Evolutionary conservation across 2,888 invertebrate species (phyloP).

Genomic region (Anarsia innoxiella): DNA sequence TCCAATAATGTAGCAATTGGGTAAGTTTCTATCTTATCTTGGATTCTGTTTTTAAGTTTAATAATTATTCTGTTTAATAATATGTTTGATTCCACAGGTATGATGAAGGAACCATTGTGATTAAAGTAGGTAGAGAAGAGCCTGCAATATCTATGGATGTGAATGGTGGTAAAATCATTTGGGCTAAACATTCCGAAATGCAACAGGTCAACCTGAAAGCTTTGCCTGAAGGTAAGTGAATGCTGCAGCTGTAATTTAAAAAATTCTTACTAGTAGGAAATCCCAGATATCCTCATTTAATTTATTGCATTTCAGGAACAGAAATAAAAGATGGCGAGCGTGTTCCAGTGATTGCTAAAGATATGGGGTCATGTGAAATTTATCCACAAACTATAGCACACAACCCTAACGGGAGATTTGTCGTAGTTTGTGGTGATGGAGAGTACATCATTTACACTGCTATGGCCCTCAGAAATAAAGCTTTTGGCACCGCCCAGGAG

Average conservation of each 20-base stretch:
- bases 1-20: conserved; percentile 98
- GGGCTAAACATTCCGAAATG: conserved; percentile 99
- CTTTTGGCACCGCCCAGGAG: conserved; percentile 98
- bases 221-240: conserved; percentile 82
- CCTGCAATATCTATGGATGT: conserved; percentile 99
- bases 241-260: too few relatives aligned
- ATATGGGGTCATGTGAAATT: conserved; percentile 99
- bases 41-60: too few relatives aligned
- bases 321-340: conserved; percentile 94
- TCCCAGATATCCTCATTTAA: too few relatives aligned
- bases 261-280: too few relatives aligned
- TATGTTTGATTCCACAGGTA: too few relatives aligned
- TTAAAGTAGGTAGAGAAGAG: conserved; percentile 98
- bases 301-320: conserved; percentile 46
- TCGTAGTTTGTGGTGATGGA: conserved; percentile 98
- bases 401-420: conserved; percentile 96
- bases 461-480: conserved; percentile 98
- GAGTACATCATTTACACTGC: conserved; percentile 99
- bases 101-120: conserved; percentile 96
- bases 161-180: conserved; percentile 98
- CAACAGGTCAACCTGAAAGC: conserved; percentile 97
- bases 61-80: too few relatives aligned
- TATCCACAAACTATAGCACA: conserved; percentile 99
- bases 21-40: too few relatives aligned
- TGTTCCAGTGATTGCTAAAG: conserved; percentile 95